These are phyloP conservation scores for Eleutherodactylus coqui DNA, from an alignment of 2,797 vertebrate genomes.

Conservation along the genomic window DNA sequence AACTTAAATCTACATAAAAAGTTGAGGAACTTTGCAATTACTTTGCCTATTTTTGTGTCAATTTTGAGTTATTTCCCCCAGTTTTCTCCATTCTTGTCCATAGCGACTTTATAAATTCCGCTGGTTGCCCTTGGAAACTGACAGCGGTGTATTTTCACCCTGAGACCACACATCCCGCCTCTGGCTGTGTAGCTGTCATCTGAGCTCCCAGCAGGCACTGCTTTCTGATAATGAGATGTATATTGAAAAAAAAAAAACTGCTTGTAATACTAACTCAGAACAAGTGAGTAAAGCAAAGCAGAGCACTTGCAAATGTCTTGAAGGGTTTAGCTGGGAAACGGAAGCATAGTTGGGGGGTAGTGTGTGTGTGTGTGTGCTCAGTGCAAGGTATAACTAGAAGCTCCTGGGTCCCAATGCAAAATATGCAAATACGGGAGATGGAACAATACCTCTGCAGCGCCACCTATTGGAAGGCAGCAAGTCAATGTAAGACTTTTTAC, in stretches of 20 bases:
- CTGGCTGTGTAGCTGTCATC: not conserved
- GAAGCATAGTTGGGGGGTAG: too few species aligned
- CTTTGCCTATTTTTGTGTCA: not conserved
- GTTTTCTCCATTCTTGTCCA: not conserved
- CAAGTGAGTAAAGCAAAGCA: not conserved
- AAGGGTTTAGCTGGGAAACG: too few species aligned
- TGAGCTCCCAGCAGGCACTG: not conserved
- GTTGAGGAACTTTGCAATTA: constrained; percentile 6
- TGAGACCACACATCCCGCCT: not conserved
- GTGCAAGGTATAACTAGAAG: too few species aligned
- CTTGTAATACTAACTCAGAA: not conserved
- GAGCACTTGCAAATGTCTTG: too few species aligned
- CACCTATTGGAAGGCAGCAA: too few species aligned
- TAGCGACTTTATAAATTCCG: not conserved
- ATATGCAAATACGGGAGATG: too few species aligned
- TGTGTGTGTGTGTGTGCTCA: too few species aligned
- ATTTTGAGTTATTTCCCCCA: not conserved
- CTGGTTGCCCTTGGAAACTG: not conserved
- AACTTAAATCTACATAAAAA: constrained; percentile 18
- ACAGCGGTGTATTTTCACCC: not conserved
- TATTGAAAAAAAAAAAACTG: not conserved
- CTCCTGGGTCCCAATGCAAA: too few species aligned
- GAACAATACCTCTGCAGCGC: too few species aligned
- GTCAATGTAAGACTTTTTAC: too few species aligned
- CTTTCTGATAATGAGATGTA: not conserved